Base-by-base conservation (phyloP, 2,888 invertebrate species). In the Lobophora halterata region DNA sequence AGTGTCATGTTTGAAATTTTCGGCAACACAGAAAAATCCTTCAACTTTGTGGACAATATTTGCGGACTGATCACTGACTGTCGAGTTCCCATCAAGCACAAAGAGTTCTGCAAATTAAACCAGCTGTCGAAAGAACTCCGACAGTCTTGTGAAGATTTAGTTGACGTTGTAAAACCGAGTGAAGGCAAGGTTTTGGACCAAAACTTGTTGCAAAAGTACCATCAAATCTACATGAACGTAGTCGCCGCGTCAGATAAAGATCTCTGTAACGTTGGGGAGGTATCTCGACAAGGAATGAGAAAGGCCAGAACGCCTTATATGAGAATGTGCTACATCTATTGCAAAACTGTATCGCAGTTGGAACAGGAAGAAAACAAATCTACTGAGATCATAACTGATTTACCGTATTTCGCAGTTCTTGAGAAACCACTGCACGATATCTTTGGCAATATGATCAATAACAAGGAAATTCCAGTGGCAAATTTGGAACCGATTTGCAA, bases 401-500 rank as follows among this genome's bases (percentile, higher is more conserved):
- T 57, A 10, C 75, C 87, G 0, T 89, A 88, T 52, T 90, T 91
- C 40, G 77, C 88, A 13, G 71, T 91, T 5, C 62, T 91, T 12
- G 82, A 88, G 20, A 75, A 76, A 42, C 87, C 87, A 55, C 79
- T 92, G 5, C 89, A 90, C 35, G 88, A 90, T 50, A 86, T 92
- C 35, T 90, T 92, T 49, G 91, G 92, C 1, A 89, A 90, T 53
- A 81, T 93, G 61, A 89, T 94, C 42, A 93, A 93, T 57, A 89
- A 91, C 41, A 88, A 91, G 54, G 88, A 91, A 39, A 77, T 92
- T 33, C 90, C 92, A 2, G 92, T 93, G 0, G 80, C 90, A 1
- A 89, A 91, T 58, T 89, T 95, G 37, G 94, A 94, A 62, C 78
- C 88, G 1, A 89, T 92, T 55, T 93, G 93, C 42, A 88, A 89